phyloP scores from a whole-genome alignment of 2,888 invertebrate genomes.

The Silvanus unidentatus region DNA sequence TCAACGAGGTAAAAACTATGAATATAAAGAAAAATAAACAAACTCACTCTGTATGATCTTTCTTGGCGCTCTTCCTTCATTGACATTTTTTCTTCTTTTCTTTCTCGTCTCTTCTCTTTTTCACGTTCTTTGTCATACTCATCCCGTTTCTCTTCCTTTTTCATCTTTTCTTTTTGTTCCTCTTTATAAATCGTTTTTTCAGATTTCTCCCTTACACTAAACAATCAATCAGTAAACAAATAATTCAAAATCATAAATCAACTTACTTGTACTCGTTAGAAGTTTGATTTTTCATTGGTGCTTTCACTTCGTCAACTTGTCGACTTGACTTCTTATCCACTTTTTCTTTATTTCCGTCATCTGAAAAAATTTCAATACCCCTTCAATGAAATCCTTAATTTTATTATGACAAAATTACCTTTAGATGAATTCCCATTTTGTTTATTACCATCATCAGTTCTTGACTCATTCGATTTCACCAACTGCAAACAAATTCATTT shows the following conservation, averaged over 20 bases:
- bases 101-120: conserved; percentile 53
- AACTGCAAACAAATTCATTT: background rate
- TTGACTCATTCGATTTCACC: background rate
- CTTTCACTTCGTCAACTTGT: conserved; percentile 30
- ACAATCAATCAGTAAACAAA: conserved; percentile 5
- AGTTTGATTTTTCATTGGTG: conserved; percentile 21
- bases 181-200: conserved; percentile 41
- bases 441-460: conserved; percentile 9
- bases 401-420: background rate
- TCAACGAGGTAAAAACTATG: background rate
- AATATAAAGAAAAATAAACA: conserved; percentile 4
- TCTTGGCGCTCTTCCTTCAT: conserved; percentile 37
- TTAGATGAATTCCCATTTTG: conserved; percentile 1
- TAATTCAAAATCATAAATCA: conserved; percentile 3
- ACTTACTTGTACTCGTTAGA: conserved; percentile 31
- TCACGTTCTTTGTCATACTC: conserved; percentile 58
- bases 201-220: conserved; percentile 32
- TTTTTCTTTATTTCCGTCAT: conserved; percentile 31
- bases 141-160: conserved; percentile 52
- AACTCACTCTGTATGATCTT: conserved; percentile 41
- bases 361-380: conserved; percentile 13
- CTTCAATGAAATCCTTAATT: too few relatives aligned
- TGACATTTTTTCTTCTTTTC: conserved; percentile 46
- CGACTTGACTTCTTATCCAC: conserved; percentile 31
- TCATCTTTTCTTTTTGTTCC: conserved; percentile 49